Percentiles rank a stretch among this genome's conserved stretches.
Conservation (phyloP, 92 coral and sea anemone genomes). For the Plumapathes pennacea region DNA sequence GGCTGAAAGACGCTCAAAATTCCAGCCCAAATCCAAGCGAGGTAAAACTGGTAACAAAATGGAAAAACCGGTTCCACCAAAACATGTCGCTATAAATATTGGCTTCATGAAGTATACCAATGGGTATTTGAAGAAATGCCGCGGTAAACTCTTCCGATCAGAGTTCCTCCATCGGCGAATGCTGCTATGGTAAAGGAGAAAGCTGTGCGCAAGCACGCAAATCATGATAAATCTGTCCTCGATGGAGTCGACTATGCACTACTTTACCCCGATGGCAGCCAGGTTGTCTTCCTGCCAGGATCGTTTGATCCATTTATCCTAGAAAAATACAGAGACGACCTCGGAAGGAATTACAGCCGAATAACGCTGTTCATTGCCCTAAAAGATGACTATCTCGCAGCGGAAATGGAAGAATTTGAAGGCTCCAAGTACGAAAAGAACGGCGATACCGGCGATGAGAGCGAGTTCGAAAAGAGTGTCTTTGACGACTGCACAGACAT, state of each 20-base stretch:
- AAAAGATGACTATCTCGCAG: constrained; percentile 5
- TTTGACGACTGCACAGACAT: no score
- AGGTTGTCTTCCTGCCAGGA: constrained; percentile 43
- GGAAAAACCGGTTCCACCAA: neutral
- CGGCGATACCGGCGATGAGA: constrained; percentile 2
- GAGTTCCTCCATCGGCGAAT: constrained; percentile 19
- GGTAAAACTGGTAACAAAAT: constrained; percentile 14
- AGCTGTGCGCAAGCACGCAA: constrained; percentile 43
- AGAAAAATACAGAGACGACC: constrained; percentile 43
- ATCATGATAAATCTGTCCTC: constrained; percentile 47
- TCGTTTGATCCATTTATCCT: constrained; percentile 30
- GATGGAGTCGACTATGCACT: constrained; percentile 40
- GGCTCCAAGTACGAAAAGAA: no score
- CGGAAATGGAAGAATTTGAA: constrained; percentile 4
- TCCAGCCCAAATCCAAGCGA: constrained; percentile 35
- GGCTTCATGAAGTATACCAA: constrained; percentile 39
- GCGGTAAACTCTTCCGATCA: constrained; percentile 55
- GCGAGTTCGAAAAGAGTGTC: constrained; percentile 2
- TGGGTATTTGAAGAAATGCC: constrained; percentile 37
- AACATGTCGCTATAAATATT: constrained; percentile 45
- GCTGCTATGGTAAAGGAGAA: constrained; percentile 24
- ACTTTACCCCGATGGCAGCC: constrained; percentile 57
- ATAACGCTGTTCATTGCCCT: constrained; percentile 31
- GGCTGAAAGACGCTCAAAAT: constrained; percentile 48
- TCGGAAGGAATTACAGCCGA: constrained; percentile 26